These are phyloP conservation scores for Procambarus clarkii DNA, from an alignment of 1,140 invertebrate species.

Conservation along the genomic window DNA sequence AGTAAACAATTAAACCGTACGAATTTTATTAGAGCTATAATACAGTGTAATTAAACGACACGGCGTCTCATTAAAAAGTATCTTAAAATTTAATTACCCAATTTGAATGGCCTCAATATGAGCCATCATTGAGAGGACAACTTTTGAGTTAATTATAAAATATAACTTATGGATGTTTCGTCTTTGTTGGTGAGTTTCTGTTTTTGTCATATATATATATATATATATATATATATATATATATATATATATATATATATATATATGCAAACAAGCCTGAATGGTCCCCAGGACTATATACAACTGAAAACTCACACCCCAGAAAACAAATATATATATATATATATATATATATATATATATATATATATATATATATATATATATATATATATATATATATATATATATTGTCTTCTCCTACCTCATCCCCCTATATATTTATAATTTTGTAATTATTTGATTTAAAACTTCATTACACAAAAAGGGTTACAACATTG, in stretches of 20 bases:
- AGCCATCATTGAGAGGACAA: slow-evolving; percentile 49
- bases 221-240: neutral
- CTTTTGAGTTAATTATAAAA: slow-evolving; percentile 39
- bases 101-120: slow-evolving; percentile 54
- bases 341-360: too few species aligned
- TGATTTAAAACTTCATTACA: too few species aligned
- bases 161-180: slow-evolving; percentile 33
- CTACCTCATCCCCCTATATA: too few species aligned
- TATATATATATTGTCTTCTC: too few species aligned
- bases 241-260: neutral
- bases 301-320: too few species aligned
- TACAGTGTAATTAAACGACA: slow-evolving; percentile 65
- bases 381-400: too few species aligned
- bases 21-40: slow-evolving; percentile 66
- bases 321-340: too few species aligned
- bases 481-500: too few species aligned
- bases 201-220: neutral
- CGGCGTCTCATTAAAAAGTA: slow-evolving; percentile 59
- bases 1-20: slow-evolving; percentile 62
- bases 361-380: too few species aligned
- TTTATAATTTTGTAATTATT: too few species aligned
- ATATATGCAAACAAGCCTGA: too few species aligned
- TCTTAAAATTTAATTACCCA: slow-evolving; percentile 67
- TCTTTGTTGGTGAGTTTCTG: neutral
- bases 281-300: too few species aligned